Evolutionary conservation across 2,113 vertebrate species (phyloP), one percentile per base, ranked within the genome.

Genomic region (Blennius ocellaris): DNA sequence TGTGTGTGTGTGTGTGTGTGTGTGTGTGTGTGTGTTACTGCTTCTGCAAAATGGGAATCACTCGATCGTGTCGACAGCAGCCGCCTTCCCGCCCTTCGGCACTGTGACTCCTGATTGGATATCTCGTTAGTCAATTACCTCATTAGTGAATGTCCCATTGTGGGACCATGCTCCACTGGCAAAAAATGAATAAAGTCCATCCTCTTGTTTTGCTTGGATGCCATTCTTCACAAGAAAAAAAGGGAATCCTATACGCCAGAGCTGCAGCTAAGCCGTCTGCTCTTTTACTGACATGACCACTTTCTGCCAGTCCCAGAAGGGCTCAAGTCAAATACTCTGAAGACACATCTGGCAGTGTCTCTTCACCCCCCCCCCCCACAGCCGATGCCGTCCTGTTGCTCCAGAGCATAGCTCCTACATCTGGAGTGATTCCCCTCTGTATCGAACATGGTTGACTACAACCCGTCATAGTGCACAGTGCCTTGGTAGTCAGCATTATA

Each of bases 41-140:
- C 36, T 40, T 61, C 36, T 61, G 66, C 39, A 64, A 80, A 87
- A 82, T 38, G 65, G 56, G 60, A 86, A 69, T 77, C 65, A 73
- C 52, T 81, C 56, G 36, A 63, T 81, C 56, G 60, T 78, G 79
- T 86, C 51, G n/a, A 73, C 70, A 56, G 87, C 70, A 84, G 80
- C 79, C 70, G 45, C 58, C 78, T 83, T 80, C 78, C 73, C 65
- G 16, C 88, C 88, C 83, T 82, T 76, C 8, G 57, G 83, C 75
- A 57, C 41, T 54, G 50, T 50, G 60, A 63, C 59, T 80, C 60
- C 80, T 90, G 83, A 90, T 89, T 89, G 88, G 85, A 85, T 89
- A 87, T 75, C 80, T 83, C 50, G 15, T 87, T 81, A 87, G 77
- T 85, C 86, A 80, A 78, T 87, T 91, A 88, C 61, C 86, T 88